These are phyloP conservation scores for Ashinkailepas kermadecensis DNA, from an alignment of 2,888 invertebrate species.

Conservation along the genomic window DNA sequence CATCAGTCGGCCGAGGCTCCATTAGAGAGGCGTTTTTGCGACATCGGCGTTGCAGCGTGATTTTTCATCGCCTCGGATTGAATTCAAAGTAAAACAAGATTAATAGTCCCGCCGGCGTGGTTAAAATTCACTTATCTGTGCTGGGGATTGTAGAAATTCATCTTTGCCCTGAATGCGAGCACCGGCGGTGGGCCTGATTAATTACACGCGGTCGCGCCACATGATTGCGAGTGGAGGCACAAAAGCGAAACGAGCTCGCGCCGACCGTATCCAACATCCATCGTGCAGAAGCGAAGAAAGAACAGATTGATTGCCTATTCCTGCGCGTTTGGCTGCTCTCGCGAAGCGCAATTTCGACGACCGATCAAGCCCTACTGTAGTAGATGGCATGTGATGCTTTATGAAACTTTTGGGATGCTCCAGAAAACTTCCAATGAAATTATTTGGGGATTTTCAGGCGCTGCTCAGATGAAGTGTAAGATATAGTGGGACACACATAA, in stretches of 20 bases:
- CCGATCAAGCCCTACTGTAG: too few species aligned
- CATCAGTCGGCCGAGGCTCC: not conserved
- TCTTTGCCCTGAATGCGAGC: constrained; percentile 14
- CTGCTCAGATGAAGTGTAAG: too few species aligned
- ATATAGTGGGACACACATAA: too few species aligned
- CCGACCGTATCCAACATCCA: not conserved
- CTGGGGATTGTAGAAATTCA: constrained; percentile 22
- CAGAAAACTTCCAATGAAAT: too few species aligned
- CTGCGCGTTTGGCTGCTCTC: not conserved
- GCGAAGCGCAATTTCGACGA: not conserved
- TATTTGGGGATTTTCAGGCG: too few species aligned
- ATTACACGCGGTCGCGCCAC: not conserved
- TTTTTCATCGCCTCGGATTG: constrained; percentile 18
- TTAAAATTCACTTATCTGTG: constrained; percentile 20
- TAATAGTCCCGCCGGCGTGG: constrained; percentile 4
- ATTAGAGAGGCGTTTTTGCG: constrained; percentile 1
- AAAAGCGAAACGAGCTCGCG: not conserved
- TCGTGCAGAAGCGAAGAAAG: constrained; percentile 2
- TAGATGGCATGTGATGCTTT: too few species aligned
- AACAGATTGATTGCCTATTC: not conserved
- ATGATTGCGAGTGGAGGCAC: not conserved
- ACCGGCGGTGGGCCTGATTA: not conserved
- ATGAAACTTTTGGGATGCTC: too few species aligned
- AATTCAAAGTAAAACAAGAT: constrained; percentile 23
- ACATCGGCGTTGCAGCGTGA: not conserved